Conservation (phyloP, 2,888 invertebrate genomes). For the Cerceris ruficornis region DNA sequence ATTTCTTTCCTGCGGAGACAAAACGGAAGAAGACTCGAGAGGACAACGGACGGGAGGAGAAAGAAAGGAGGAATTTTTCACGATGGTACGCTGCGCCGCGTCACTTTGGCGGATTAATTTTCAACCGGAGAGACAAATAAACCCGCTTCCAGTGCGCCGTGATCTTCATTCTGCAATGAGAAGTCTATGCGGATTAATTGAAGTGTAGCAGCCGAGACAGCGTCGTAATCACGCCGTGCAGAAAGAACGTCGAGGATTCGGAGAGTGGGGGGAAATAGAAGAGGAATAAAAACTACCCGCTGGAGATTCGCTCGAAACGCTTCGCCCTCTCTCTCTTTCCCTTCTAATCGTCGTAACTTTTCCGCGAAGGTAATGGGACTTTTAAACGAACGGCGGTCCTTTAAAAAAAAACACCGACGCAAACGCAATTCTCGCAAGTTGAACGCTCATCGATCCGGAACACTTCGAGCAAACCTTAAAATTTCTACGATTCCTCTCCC, state of each 20-base stretch:
- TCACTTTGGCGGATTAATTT: slow-evolving; percentile 58
- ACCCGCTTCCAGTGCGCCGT: slow-evolving; percentile 40
- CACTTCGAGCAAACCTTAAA: too few relatives aligned
- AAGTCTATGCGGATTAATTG: slow-evolving; percentile 54
- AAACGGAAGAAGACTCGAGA: not conserved
- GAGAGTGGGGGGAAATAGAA: not conserved
- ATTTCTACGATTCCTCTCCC: too few relatives aligned
- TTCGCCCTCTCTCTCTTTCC: not conserved
- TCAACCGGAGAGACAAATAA: slow-evolving; percentile 45
- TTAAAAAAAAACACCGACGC: not conserved
- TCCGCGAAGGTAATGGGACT: not conserved
- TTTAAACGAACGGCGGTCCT: not conserved
- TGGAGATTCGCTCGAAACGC: too few relatives aligned
- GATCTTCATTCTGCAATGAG: slow-evolving; percentile 38
- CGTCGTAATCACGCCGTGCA: slow-evolving; percentile 40
- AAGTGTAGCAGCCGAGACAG: slow-evolving; percentile 46
- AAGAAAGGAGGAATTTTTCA: slow-evolving; percentile 27
- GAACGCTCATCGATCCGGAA: too few relatives aligned
- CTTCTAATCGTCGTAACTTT: not conserved
- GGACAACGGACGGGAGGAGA: not conserved
- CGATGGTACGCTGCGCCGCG: slow-evolving; percentile 25
- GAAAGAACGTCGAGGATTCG: slow-evolving; percentile 37
- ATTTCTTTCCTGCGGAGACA: too few relatives aligned
- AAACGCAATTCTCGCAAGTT: too few relatives aligned
- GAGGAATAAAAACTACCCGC: not conserved